These are phyloP conservation scores for Caenorhabditis sinica DNA, from an alignment of 2,888 invertebrate species.

Conservation along the genomic window DNA sequence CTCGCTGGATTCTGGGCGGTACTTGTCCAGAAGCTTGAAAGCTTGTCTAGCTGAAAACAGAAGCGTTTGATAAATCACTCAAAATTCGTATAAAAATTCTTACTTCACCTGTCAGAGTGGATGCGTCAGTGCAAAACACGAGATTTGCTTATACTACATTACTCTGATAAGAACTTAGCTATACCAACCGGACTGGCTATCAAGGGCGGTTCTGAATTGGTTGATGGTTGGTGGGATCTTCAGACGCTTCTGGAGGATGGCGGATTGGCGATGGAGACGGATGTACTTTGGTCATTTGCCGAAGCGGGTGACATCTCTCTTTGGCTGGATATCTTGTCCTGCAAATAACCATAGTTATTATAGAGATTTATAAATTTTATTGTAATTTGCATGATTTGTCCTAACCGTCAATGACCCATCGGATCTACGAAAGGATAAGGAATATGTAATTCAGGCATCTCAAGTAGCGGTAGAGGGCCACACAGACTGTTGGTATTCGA, in stretches of 20 bases:
- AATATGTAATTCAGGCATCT: slow-evolving; percentile 78
- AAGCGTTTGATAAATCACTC: background rate
- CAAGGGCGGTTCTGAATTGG: slow-evolving; percentile 96
- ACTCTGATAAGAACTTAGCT: slow-evolving; percentile 63
- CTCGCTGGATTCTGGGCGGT: slow-evolving; percentile 94
- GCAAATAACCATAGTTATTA: slow-evolving; percentile 45
- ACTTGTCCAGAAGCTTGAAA: slow-evolving; percentile 97
- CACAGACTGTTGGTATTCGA: slow-evolving; percentile 74
- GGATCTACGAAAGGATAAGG: slow-evolving; percentile 76
- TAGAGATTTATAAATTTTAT: background rate
- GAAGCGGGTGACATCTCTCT: slow-evolving; percentile 96
- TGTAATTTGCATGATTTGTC: slow-evolving; percentile 79
- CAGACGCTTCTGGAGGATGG: slow-evolving; percentile 95
- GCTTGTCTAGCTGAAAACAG: slow-evolving; percentile 91
- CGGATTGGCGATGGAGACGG: slow-evolving; percentile 96
- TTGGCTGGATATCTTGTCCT: slow-evolving; percentile 99
- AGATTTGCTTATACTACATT: slow-evolving; percentile 71
- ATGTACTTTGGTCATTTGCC: slow-evolving; percentile 99
- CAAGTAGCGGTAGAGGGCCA: slow-evolving; percentile 74
- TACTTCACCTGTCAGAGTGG: slow-evolving; percentile 87
- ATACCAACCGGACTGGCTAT: slow-evolving; percentile 94
- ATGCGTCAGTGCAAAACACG: slow-evolving; percentile 72
- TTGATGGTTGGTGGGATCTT: slow-evolving; percentile 99
- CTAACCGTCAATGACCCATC: slow-evolving; percentile 74
- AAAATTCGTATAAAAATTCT: slow-evolving; percentile 73